Conservation (phyloP, 2,113 vertebrate species). For the Sceloporus tristichus region DNA sequence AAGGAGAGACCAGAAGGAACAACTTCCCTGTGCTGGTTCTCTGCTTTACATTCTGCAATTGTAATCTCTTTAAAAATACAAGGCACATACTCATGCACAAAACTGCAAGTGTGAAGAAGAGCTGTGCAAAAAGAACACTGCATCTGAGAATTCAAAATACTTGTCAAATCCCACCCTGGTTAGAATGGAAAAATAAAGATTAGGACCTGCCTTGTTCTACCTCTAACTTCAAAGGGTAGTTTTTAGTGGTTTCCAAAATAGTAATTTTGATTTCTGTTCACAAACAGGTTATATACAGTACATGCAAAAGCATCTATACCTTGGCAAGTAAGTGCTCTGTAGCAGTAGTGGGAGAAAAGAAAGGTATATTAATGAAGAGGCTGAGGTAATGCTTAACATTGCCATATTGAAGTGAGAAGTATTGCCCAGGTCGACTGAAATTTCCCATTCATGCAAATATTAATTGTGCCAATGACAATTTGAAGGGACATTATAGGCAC, state of each 20-base stretch:
- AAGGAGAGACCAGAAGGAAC: neutral
- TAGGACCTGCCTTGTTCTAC: slow-evolving; percentile 12
- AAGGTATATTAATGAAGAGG: neutral
- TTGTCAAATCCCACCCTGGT: neutral
- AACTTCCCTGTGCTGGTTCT: no score
- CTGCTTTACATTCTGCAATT: no score
- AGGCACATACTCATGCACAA: no score
- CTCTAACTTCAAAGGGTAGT: neutral
- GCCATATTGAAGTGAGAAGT: no score
- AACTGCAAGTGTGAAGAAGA: neutral
- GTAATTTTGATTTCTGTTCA: slow-evolving; percentile 30
- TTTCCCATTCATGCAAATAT: neutral
- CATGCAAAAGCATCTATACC: slow-evolving; percentile 28
- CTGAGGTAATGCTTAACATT: no score
- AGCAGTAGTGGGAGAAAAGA: fast-evolving
- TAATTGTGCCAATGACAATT: neutral
- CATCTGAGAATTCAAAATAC: neutral
- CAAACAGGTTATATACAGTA: neutral
- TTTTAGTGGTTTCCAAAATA: slow-evolving; percentile 16
- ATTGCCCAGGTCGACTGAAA: neutral
- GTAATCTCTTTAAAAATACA: neutral
- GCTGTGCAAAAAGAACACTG: neutral
- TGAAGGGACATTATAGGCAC: neutral
- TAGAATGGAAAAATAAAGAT: neutral
- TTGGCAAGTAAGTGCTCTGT: neutral